phyloP scores from a whole-genome alignment of 2,113 vertebrate genomes.

The Hydrochoerus hydrochaeris region DNA sequence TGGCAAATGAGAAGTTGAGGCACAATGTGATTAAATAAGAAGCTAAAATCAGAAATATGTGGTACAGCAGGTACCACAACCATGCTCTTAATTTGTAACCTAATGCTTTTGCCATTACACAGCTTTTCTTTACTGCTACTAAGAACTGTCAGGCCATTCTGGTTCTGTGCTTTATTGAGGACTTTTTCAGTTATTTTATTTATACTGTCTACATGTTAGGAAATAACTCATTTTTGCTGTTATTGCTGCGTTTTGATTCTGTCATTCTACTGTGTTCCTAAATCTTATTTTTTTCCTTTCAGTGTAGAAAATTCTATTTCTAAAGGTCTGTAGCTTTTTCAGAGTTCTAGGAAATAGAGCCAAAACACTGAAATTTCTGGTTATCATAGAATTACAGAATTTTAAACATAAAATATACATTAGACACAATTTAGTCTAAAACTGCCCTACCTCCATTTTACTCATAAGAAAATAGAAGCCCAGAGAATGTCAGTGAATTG shows the following conservation, averaged over 20 bases:
- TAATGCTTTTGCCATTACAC: background rate
- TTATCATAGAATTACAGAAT: slow-evolving; percentile 18
- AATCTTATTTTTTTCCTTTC: background rate
- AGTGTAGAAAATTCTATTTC: slow-evolving; percentile 45
- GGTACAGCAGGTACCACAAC: background rate
- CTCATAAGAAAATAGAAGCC: background rate
- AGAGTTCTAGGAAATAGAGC: slow-evolving; percentile 68
- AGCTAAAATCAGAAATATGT: slow-evolving; percentile 5
- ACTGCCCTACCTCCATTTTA: background rate
- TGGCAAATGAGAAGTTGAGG: background rate
- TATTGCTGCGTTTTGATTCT: slow-evolving; percentile 53
- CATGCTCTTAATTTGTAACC: background rate
- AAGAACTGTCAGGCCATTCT: background rate
- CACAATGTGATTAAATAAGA: slow-evolving; percentile 14
- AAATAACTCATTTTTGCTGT: background rate
- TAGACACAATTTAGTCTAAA: slow-evolving; percentile 14
- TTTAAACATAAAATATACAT: slow-evolving; percentile 35
- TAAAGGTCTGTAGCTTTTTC: slow-evolving; percentile 20
- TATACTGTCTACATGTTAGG: slow-evolving; percentile 25
- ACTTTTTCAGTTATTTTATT: slow-evolving; percentile 53
- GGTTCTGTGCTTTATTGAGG: background rate
- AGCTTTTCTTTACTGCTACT: background rate
- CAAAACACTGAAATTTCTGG: slow-evolving; percentile 38
- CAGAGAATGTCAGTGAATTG: slow-evolving; percentile 15
- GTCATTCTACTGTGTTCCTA: background rate